Conservation (phyloP, 2,888 invertebrate genomes). For the Sesamia inferens region DNA sequence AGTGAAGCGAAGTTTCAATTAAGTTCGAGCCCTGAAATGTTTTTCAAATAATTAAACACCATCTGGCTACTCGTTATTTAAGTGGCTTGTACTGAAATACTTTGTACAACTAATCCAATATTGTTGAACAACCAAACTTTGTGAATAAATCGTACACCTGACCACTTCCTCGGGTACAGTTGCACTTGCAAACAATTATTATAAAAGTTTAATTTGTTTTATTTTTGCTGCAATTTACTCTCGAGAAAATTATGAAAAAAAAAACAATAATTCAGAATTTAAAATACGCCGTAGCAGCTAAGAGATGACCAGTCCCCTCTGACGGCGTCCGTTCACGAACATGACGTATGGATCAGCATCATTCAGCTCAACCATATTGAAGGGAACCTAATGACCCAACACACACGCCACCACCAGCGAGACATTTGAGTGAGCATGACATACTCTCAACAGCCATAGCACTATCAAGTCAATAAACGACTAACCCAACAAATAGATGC, state of each 20-base stretch:
- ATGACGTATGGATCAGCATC: too few relatives aligned
- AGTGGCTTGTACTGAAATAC: constrained; percentile 44
- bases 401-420: too few relatives aligned
- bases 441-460: too few relatives aligned
- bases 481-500: too few relatives aligned
- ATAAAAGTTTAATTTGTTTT: constrained; percentile 42
- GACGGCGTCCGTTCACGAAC: too few relatives aligned
- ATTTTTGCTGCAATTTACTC: constrained; percentile 8
- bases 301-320: too few relatives aligned
- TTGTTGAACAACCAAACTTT: constrained; percentile 44
- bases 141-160: constrained; percentile 53
- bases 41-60: constrained; percentile 36
- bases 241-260: constrained; percentile 36
- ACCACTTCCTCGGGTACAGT: constrained; percentile 24
- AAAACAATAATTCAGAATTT: too few relatives aligned
- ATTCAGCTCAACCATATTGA: too few relatives aligned
- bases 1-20: not conserved
- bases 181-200: constrained; percentile 49
- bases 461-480: too few relatives aligned
- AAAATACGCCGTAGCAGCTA: too few relatives aligned
- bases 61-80: constrained; percentile 42
- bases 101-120: constrained; percentile 54
- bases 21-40: not conserved
- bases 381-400: too few relatives aligned
- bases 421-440: too few relatives aligned